Base-by-base conservation (phyloP, 2,888 invertebrate genomes). In the Axea sp. region DNA sequence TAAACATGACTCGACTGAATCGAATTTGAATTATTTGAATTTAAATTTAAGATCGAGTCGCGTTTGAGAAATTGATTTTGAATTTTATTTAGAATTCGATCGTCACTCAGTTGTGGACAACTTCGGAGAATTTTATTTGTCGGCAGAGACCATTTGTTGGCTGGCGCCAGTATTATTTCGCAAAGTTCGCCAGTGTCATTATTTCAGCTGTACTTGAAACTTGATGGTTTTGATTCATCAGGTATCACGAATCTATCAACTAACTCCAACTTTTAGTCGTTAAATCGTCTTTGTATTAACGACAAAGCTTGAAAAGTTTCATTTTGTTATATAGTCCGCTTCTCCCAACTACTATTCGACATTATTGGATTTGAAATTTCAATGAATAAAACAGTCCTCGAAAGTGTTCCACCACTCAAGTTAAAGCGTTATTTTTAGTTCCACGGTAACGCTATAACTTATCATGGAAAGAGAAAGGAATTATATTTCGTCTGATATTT, bases 171-270 rank as follows among this genome's bases (percentile, higher is more conserved):
- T 55, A 39, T 60, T 69, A 53, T 69, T 62, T 60, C 28, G 35
- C 45, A 31, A 69, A 69, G 35, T 59, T 69, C 9, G 35, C 8
- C 26, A 17, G 9, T 24, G 45, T 62, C 60, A n/a, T n/a, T n/a
- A n/a, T n/a, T n/a, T n/a, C n/a, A n/a, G n/a, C n/a, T n/a, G n/a
- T n/a, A n/a, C n/a, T n/a, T n/a, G n/a, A n/a, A n/a, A n/a, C 53
- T 60, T 55, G 37, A 33, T 53, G 59, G 59, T 72, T 65, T 60
- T 59, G 65, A 67, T 73, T 65, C 65, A 60, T 60, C 73, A 60
- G 49, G 53, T 73, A 45, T 73, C 60, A 41, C 60, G 30, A 60
- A 60, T 60, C 53, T 51, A 64, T 73, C 65, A 73, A 41, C 31
- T 39, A 53, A 31, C 65, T 37, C 31, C 11, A 55, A 73, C 47